Conservation (phyloP, 2,113 vertebrate species). For the Leucoraja erinaceus region DNA sequence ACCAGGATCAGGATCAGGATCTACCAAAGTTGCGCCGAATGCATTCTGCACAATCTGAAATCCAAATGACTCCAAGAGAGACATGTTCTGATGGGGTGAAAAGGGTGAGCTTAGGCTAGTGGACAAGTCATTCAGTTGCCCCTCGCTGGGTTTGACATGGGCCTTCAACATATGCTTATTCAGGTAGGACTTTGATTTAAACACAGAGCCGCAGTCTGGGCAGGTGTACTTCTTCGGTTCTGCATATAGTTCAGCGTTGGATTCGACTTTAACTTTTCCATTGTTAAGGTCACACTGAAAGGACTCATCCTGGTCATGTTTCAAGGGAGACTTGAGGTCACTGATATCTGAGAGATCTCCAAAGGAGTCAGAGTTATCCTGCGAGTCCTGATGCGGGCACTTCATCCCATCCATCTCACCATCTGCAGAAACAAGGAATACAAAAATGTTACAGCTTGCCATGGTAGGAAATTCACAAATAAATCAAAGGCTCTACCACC, state of each 20-base stretch:
- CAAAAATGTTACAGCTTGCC: neutral
- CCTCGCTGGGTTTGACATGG: slow-evolving; percentile 74
- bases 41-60: slow-evolving; percentile 99
- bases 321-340: slow-evolving; percentile 75
- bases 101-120: slow-evolving; percentile 81
- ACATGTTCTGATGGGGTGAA: slow-evolving; percentile 98
- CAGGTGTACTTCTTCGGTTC: slow-evolving; percentile 80
- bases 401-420: slow-evolving; percentile 76
- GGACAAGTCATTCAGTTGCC: slow-evolving; percentile 71
- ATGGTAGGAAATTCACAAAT: neutral
- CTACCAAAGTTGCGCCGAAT: slow-evolving; percentile 88
- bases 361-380: slow-evolving; percentile 89
- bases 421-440: slow-evolving; percentile 48
- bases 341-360: slow-evolving; percentile 84
- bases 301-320: slow-evolving; percentile 74
- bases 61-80: slow-evolving; percentile 93
- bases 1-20: slow-evolving; percentile 51
- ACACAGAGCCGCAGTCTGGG: slow-evolving; percentile 86
- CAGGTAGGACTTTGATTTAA: slow-evolving; percentile 97
- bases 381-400: slow-evolving; percentile 90
- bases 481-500: neutral
- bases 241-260: slow-evolving; percentile 61
- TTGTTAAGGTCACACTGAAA: slow-evolving; percentile 68
- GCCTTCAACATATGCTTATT: slow-evolving; percentile 97
- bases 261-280: slow-evolving; percentile 70